Percentiles rank a stretch among this genome's conserved stretches.
Conservation (phyloP, 2,113 vertebrate genomes). For the Pelmatolapia mariae region DNA sequence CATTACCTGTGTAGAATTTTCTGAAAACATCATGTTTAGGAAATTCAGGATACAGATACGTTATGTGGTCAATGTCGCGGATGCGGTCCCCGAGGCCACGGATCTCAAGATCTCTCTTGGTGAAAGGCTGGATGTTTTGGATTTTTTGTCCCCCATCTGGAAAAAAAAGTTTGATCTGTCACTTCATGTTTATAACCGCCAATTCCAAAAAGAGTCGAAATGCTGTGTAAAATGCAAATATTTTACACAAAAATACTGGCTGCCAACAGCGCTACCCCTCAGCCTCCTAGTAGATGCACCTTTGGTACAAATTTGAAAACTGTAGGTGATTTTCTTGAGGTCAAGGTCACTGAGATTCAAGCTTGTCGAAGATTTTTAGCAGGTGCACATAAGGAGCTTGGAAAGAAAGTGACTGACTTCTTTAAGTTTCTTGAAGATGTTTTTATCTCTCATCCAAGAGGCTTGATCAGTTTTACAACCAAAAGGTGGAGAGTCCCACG, state of each 20-base stretch:
- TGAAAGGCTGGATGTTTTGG: slow-evolving; percentile 94
- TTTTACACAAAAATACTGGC: background rate
- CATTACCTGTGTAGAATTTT: slow-evolving; percentile 85
- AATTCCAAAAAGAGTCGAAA: background rate
- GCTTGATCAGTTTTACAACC: background rate
- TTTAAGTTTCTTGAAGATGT: background rate
- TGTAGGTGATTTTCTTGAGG: background rate
- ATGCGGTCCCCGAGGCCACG: slow-evolving; percentile 87
- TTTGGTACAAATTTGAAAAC: background rate
- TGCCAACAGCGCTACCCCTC: background rate
- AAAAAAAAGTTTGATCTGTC: background rate
- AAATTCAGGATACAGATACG: slow-evolving; percentile 78
- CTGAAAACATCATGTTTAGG: slow-evolving; percentile 84
- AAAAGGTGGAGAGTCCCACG: background rate
- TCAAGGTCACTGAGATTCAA: background rate
- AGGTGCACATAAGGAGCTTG: background rate
- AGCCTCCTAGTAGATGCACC: background rate
- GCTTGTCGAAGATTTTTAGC: background rate
- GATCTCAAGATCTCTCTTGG: slow-evolving; percentile 88
- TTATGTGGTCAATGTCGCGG: slow-evolving; percentile 82
- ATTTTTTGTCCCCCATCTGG: slow-evolving; percentile 81
- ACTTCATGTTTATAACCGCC: background rate
- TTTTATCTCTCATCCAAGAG: background rate
- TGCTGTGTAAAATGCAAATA: background rate
- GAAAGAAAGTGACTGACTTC: background rate